Percentiles rank a stretch among this genome's conserved stretches.
These are phyloP conservation scores for Portunus trituberculatus DNA, from an alignment of 1,140 invertebrate species.

Conservation along the genomic window DNA sequence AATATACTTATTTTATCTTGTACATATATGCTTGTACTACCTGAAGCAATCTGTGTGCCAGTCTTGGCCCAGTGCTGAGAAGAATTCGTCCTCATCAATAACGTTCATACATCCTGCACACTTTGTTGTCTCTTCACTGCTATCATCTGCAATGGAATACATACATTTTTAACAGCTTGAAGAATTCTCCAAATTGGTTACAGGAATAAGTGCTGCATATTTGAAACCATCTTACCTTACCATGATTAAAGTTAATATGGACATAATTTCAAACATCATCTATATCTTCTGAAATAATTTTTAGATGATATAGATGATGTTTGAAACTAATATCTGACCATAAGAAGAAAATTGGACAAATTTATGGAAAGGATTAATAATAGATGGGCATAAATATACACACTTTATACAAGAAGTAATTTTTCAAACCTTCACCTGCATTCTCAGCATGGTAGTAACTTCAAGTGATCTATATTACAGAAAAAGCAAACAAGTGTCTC, in stretches of 20 bases:
- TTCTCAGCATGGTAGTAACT: too few relatives aligned
- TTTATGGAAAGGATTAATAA: too few relatives aligned
- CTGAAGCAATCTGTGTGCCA: constrained; percentile 94
- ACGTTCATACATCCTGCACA: constrained; percentile 90
- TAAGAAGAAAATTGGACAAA: too few relatives aligned
- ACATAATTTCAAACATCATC: background rate
- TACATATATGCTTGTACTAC: constrained; percentile 80
- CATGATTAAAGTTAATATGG: background rate
- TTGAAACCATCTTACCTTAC: background rate
- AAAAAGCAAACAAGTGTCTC: too few relatives aligned
- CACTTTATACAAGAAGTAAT: too few relatives aligned
- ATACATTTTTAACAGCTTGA: background rate
- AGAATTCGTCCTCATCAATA: constrained; percentile 87
- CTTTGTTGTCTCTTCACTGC: constrained; percentile 72
- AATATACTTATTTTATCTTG: too few relatives aligned
- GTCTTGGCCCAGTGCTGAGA: constrained; percentile 89
- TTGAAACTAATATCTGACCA: too few relatives aligned
- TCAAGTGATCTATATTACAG: too few relatives aligned
- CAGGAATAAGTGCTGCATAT: background rate
- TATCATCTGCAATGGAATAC: constrained; percentile 64
- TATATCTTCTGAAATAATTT: too few relatives aligned
- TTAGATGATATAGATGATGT: too few relatives aligned
- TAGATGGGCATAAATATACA: too few relatives aligned
- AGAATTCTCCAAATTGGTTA: background rate
- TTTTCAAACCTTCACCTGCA: too few relatives aligned